These are phyloP conservation scores for Yponomeuta cagnagella DNA, from an alignment of 2,888 invertebrate genomes.

Conservation along the genomic window DNA sequence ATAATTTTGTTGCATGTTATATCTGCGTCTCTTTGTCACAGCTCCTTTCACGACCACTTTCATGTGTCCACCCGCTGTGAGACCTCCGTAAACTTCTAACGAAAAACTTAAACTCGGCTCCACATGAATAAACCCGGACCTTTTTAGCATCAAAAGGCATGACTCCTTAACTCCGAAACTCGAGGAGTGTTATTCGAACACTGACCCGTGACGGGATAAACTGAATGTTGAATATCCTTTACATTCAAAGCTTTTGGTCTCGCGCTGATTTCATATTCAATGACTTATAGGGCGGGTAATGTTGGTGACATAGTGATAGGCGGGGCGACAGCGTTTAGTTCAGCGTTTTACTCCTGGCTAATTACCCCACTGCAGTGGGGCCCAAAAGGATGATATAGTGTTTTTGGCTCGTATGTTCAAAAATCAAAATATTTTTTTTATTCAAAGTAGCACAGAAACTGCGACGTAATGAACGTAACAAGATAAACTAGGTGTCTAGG, in stretches of 20 bases:
- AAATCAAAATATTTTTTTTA: too few relatives aligned
- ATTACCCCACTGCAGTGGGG: too few relatives aligned
- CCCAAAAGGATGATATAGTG: too few relatives aligned
- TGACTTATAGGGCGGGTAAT: conserved; percentile 10
- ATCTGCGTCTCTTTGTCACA: too few relatives aligned
- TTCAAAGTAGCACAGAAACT: too few relatives aligned
- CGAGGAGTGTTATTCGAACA: background rate
- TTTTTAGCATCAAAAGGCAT: background rate
- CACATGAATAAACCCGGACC: background rate
- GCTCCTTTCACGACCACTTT: too few relatives aligned
- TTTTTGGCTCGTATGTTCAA: too few relatives aligned
- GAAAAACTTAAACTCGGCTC: background rate
- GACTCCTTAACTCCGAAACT: background rate
- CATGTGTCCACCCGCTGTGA: too few relatives aligned
- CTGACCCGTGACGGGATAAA: conserved; percentile 3
- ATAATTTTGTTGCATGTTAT: too few relatives aligned
- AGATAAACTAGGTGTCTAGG: too few relatives aligned
- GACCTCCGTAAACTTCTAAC: background rate
- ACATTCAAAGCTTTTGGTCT: conserved; percentile 12
- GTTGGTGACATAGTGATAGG: background rate
- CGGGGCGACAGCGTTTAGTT: background rate
- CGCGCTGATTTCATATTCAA: conserved; percentile 22
- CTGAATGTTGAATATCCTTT: conserved; percentile 3
- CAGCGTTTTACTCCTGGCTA: too few relatives aligned
- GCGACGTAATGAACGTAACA: too few relatives aligned